Evolutionary conservation across 2,888 invertebrate species (phyloP), one percentile per base, ranked within the genome.

Genomic region (Andrena trimmerana): DNA sequence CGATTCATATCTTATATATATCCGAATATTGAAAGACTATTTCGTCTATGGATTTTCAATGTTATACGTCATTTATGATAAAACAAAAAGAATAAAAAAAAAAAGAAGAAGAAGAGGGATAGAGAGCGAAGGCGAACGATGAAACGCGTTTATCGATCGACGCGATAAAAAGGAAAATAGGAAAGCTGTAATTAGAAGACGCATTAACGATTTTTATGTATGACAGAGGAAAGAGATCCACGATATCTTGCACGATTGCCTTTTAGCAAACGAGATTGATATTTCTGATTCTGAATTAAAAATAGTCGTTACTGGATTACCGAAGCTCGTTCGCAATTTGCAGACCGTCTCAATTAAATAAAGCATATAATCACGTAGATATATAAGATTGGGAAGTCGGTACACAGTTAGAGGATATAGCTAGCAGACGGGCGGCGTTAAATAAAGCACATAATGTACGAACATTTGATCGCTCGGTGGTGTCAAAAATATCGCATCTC

Each of bases 31-130:
- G 88, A 90, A 90, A 85, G 86, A 90, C 86, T 90, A 91, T 91
- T 92, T 91, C 90, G 88, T 92, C 91, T 91, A 91, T 89, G 87
- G 84, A 91, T 92, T 92, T 92, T 92, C 86, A 90, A 91, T 93
- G 91, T 92, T 92, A 89, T 78, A 77, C 80, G 84, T 83, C 78
- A 81, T 77, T 85, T 77, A 80, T 50, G 86, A 81, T 75, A 71
- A 84, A 75, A 77, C 36, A 27, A 82, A 77, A 78, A 72, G 42
- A 71, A 62, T 13, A 76, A 69, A 84, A 68, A 74, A 72, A 77
- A 72, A 74, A 72, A 77, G 70, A 74, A 52, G n/a, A 16, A 33
- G 20, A 24, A 2, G n/a, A 29, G 33, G 36, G 31, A 42, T 42
- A 31, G 50, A 50, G 57, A 59, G 54, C 52, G 24, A 24, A 48